Percentiles rank a stretch among this genome's conserved stretches.
Conservation (phyloP, 2,797 vertebrate genomes). For the Acanthiza pusilla region DNA sequence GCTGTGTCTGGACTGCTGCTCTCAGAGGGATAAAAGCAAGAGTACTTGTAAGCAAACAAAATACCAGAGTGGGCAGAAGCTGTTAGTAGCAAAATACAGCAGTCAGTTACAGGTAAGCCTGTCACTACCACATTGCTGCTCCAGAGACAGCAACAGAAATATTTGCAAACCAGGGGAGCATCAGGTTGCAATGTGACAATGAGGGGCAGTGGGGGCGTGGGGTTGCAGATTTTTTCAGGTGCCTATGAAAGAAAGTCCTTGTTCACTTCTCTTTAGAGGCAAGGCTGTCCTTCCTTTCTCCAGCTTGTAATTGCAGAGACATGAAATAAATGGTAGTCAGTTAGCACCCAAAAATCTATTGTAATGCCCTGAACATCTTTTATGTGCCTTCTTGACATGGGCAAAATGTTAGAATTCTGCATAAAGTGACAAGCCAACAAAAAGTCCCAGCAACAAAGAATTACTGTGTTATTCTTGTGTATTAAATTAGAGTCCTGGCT, state of each 20-base stretch:
- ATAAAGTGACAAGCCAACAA: not conserved
- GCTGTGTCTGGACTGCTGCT: not conserved
- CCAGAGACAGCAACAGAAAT: not conserved
- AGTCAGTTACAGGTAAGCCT: not conserved
- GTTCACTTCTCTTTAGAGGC: not conserved
- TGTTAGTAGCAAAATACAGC: not conserved
- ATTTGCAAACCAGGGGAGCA: not conserved
- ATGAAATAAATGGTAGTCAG: not conserved
- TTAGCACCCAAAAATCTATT: not conserved
- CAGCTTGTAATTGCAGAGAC: not conserved
- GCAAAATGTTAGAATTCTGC: not conserved
- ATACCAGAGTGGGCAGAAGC: not conserved
- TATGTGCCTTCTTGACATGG: not conserved
- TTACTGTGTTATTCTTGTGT: not conserved
- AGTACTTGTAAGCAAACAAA: not conserved
- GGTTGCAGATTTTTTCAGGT: not conserved
- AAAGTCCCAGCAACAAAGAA: not conserved
- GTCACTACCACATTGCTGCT: not conserved
- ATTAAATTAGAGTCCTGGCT: conserved; percentile 38
- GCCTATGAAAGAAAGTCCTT: not conserved
- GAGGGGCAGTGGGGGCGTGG: rapidly evolving
- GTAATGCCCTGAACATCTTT: not conserved
- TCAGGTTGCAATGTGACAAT: not conserved
- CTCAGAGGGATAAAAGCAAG: not conserved
- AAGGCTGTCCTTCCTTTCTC: not conserved